Evolutionary conservation across 2,888 invertebrate species (phyloP).

Genomic region (Meteorus colon): DNA sequence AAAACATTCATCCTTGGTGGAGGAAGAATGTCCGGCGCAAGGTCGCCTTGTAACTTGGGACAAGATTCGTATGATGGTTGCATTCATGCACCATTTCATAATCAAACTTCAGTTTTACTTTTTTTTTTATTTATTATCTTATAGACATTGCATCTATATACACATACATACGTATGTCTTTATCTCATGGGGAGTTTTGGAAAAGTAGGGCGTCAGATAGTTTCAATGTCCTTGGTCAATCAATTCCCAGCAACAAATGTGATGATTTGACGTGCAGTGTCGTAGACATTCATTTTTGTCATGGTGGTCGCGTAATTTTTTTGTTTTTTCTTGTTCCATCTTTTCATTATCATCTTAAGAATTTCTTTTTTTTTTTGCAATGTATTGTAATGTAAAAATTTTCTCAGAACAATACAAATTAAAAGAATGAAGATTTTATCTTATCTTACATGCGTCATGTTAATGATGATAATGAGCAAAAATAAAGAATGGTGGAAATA

Average conservation of each 20-base stretch:
- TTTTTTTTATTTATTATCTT: neutral
- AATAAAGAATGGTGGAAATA: too few relatives aligned
- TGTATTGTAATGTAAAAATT: neutral
- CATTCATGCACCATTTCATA: neutral
- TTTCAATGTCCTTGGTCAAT: neutral
- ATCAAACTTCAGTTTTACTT: neutral
- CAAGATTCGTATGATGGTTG: neutral
- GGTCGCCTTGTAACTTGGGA: neutral
- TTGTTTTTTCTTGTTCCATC: neutral
- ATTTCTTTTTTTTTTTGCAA: neutral
- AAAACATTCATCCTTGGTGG: neutral
- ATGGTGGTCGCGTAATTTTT: neutral
- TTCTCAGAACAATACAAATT: too few relatives aligned
- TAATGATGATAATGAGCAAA: too few relatives aligned
- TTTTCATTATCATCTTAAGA: neutral
- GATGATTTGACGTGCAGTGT: neutral
- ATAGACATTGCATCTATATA: neutral
- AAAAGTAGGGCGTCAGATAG: neutral
- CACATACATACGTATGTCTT: neutral
- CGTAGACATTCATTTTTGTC: neutral
- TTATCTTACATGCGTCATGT: too few relatives aligned
- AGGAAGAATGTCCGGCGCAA: neutral
- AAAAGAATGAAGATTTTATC: too few relatives aligned
- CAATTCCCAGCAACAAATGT: neutral
- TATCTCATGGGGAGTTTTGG: neutral